phyloP scores from a whole-genome alignment of 2,797 vertebrate genomes.

The Argyrosomus regius region DNA sequence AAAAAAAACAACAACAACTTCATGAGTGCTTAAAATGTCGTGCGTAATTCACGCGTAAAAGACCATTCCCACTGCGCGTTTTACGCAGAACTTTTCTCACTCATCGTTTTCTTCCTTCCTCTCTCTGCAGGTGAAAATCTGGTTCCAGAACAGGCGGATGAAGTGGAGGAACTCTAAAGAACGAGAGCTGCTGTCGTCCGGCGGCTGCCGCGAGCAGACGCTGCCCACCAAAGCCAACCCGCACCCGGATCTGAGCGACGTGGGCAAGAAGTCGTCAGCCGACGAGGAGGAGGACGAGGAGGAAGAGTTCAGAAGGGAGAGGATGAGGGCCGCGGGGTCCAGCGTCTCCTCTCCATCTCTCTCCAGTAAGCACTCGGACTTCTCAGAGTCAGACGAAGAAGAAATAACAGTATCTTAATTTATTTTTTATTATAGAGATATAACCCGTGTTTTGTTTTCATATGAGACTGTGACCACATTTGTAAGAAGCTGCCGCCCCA shows the following conservation, averaged over 20 bases:
- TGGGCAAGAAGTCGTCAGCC: slow-evolving; percentile 91
- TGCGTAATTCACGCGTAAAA: slow-evolving; percentile 31
- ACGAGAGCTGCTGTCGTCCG: slow-evolving; percentile 94
- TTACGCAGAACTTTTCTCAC: background rate
- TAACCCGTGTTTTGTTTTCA: slow-evolving; percentile 49
- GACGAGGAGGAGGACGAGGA: slow-evolving; percentile 84
- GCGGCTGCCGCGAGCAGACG: slow-evolving; percentile 96
- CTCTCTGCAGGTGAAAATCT: slow-evolving; percentile 93
- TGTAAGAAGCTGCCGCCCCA: slow-evolving; percentile 78
- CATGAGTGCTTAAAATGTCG: background rate
- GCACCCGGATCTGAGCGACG: slow-evolving; percentile 96
- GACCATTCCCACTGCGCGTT: background rate
- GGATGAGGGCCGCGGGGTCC: slow-evolving; percentile 80
- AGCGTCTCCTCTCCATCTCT: slow-evolving; percentile 88
- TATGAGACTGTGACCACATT: slow-evolving; percentile 60
- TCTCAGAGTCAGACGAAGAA: slow-evolving; percentile 94
- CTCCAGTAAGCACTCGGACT: slow-evolving; percentile 95
- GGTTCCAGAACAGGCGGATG: slow-evolving; percentile 98
- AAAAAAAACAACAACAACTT: slow-evolving; percentile 16
- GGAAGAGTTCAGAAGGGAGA: slow-evolving; percentile 70
- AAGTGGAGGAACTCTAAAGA: slow-evolving; percentile 99
- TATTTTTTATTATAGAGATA: slow-evolving; percentile 52
- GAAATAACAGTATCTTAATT: slow-evolving; percentile 96
- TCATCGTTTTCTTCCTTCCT: background rate
- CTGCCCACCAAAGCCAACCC: slow-evolving; percentile 97